Evolutionary conservation across 1,140 invertebrate genomes (phyloP).

Genomic region (Ceratosolen solmsi): DNA sequence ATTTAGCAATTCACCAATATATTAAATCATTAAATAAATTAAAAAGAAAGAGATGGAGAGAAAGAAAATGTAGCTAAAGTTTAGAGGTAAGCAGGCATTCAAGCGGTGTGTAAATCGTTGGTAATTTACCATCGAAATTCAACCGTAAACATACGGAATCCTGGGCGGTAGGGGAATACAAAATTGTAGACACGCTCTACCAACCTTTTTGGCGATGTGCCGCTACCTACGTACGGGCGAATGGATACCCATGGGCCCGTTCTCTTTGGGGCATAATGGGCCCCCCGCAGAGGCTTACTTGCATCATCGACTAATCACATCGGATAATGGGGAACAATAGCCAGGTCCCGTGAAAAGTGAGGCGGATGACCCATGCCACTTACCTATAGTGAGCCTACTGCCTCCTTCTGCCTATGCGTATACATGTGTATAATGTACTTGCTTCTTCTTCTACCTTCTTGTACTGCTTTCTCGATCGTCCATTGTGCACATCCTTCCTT

Average conservation of each 20-base stretch:
- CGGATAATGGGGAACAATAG: constrained; percentile 72
- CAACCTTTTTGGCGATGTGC: background rate
- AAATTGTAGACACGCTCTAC: background rate
- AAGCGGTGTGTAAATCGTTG: background rate
- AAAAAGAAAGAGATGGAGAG: no score
- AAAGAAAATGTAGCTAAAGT: no score
- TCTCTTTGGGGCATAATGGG: constrained; percentile 63
- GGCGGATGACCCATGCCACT: constrained; percentile 61
- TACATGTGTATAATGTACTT: background rate
- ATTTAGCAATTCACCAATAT: no score
- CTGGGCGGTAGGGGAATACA: background rate
- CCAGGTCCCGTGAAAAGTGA: constrained; percentile 70
- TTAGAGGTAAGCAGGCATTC: background rate
- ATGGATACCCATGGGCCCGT: background rate
- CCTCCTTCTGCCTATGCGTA: background rate
- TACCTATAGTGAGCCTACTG: constrained; percentile 55
- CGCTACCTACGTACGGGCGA: constrained; percentile 1
- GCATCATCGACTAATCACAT: constrained; percentile 74
- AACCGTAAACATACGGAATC: background rate
- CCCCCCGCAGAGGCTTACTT: constrained; percentile 72
- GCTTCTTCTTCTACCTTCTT: no score
- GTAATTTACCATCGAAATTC: background rate
- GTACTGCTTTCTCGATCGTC: background rate
- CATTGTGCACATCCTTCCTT: constrained; percentile 1
- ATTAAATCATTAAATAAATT: no score